phyloP scores from a whole-genome alignment of 2,888 invertebrate genomes.

The Rhingia campestris region DNA sequence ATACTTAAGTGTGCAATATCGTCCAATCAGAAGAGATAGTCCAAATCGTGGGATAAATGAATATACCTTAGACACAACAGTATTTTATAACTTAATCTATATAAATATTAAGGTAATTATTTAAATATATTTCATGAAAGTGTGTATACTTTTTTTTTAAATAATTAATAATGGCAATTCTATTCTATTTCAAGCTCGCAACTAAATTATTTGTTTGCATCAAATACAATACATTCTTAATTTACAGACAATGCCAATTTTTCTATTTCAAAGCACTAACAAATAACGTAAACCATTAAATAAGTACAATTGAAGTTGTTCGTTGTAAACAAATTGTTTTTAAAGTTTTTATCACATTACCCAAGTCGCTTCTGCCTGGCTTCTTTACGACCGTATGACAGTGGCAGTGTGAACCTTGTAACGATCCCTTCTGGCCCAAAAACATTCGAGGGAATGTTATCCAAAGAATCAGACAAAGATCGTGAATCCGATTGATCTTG shows the following conservation, averaged over 20 bases:
- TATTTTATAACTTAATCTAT: too few species aligned
- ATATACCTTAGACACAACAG: too few species aligned
- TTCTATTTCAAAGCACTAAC: constrained; percentile 48
- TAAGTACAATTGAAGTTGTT: constrained; percentile 42
- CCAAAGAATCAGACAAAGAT: constrained; percentile 85
- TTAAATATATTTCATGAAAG: constrained; percentile 66
- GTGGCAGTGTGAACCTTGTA: constrained; percentile 88
- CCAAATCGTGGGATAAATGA: too few species aligned
- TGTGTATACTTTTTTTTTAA: constrained; percentile 37
- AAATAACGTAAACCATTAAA: constrained; percentile 29
- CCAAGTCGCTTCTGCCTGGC: constrained; percentile 92
- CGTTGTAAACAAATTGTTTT: constrained; percentile 40
- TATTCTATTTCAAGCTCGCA: constrained; percentile 50
- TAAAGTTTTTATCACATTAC: constrained; percentile 84
- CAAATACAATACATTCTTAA: constrained; percentile 32
- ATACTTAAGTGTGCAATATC: too few species aligned
- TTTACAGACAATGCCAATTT: constrained; percentile 42
- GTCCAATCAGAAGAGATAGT: too few species aligned
- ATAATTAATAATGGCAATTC: constrained; percentile 32
- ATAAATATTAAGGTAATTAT: not conserved
- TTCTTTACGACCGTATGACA: constrained; percentile 91
- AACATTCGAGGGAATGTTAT: constrained; percentile 83
- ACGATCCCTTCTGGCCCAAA: constrained; percentile 86
- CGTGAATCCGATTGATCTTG: constrained; percentile 83
- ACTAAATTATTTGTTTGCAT: constrained; percentile 34